Evolutionary conservation across 2,797 vertebrate species (phyloP), one percentile per base, ranked within the genome.

Genomic region (Hippoglossus hippoglossus): DNA sequence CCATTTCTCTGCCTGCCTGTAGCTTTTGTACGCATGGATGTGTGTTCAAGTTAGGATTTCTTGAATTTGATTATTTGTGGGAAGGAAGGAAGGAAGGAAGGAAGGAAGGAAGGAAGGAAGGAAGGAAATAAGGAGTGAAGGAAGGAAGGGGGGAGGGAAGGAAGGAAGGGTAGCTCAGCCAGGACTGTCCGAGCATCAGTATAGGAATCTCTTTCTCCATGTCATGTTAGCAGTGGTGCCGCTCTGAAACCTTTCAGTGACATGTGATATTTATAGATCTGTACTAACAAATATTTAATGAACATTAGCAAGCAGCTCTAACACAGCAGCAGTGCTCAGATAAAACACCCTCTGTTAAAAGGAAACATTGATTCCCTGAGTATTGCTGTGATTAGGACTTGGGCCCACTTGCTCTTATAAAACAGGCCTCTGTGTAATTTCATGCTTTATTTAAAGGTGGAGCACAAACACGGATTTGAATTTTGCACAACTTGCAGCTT

Each of bases 271-370:
- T 94, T 94, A 94, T 94, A 94, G 93, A 94, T 92, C 91, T 86
- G 80, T 85, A 84, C 92, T 94, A 91, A 95, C 93, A 94, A 94
- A 94, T 94, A 94, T 95, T 95, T 94, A 94, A 94, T 95, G 93
- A 94, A 93, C 92, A 93, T 93, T 93, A 91, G 88, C 88, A 84
- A 89, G 86, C 86, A 90, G 78, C 86, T 89, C 82, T 58, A 86
- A 82, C 83, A 86, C 88, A 82, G 79, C 79, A 87, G 75, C 36
- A 79, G 75, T 71, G 58, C 81, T 73, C 58, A 71, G 77, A 83
- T 84, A 84, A 85, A 86, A 85, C 62, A 79, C 63, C 18, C 68
- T 54, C 39, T 77, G 66, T 72, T 69, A 22, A 75, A 82, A 55
- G 28, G 25, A 59, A 75, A 85, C 49, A 80, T 84, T 78, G 44